A percentile compares a stretch with the other conserved stretches of the same genome.
Conservation (phyloP, 2,797 vertebrate genomes). For the Alectoris magna region DNA sequence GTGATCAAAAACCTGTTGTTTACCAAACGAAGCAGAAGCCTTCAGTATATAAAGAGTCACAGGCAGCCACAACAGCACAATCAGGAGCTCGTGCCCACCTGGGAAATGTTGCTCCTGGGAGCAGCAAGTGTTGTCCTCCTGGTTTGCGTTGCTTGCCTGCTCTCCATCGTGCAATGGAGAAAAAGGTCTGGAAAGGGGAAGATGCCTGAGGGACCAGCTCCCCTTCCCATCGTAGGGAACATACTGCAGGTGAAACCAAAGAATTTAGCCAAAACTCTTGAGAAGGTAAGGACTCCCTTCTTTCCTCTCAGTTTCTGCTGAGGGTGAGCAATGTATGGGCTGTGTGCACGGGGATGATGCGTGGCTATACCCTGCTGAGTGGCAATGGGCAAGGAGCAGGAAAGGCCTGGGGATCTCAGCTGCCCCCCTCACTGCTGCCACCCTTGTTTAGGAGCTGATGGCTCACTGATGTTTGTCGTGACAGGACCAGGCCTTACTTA, state of each 20-base stretch:
- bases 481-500: neutral
- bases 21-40: neutral
- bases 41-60: neutral
- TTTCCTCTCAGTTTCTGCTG: neutral
- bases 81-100: neutral
- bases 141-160: constrained; percentile 28
- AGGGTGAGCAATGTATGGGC: neutral
- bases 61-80: neutral
- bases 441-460: neutral
- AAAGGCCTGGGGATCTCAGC: neutral
- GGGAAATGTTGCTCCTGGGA: constrained; percentile 24
- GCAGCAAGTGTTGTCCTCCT: constrained; percentile 17
- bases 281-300: constrained; percentile 40
- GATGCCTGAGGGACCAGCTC: constrained; percentile 54
- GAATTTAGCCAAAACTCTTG: constrained; percentile 9
- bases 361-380: neutral
- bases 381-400: neutral
- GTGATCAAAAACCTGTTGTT: neutral
- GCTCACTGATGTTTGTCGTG: neutral
- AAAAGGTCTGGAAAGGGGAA: constrained; percentile 38
- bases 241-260: constrained; percentile 40
- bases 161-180: constrained; percentile 33
- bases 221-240: constrained; percentile 50
- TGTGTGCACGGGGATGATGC: neutral
- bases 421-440: neutral